These are phyloP conservation scores for Falcaria lacertinaria DNA, from an alignment of 2,888 invertebrate species.

Conservation along the genomic window DNA sequence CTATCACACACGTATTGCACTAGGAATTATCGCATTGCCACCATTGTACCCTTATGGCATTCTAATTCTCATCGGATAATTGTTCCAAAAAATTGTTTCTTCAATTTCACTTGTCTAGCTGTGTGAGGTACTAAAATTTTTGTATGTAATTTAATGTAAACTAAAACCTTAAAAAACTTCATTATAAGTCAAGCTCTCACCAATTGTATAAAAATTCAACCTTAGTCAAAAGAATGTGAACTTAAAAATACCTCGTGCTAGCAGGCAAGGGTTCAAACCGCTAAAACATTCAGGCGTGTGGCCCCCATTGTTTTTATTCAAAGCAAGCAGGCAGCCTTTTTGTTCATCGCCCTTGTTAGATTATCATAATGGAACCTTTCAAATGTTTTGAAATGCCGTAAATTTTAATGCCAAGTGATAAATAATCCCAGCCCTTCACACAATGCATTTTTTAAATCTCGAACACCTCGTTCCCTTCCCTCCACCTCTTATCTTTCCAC, in stretches of 20 bases:
- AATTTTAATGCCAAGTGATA: slow-evolving; percentile 2
- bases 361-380: slow-evolving; percentile 58
- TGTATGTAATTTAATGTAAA: too few relatives aligned
- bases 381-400: slow-evolving; percentile 26
- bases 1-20: too few relatives aligned
- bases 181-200: too few relatives aligned
- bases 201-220: too few relatives aligned
- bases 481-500: neutral
- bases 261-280: slow-evolving; percentile 33
- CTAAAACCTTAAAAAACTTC: too few relatives aligned
- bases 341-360: slow-evolving; percentile 48
- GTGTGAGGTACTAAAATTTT: too few relatives aligned
- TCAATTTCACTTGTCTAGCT: too few relatives aligned
- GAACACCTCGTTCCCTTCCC: too few relatives aligned
- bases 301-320: slow-evolving; percentile 64
- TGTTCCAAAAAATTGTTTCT: too few relatives aligned
- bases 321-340: slow-evolving; percentile 52
- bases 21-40: too few relatives aligned
- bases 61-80: too few relatives aligned
- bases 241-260: slow-evolving; percentile 38
- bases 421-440: neutral
- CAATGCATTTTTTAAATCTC: neutral
- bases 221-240: slow-evolving; percentile 22
- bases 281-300: slow-evolving; percentile 57
- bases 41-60: too few relatives aligned